Base-by-base conservation (phyloP, 2,113 vertebrate species). In the Corapipo altera region DNA sequence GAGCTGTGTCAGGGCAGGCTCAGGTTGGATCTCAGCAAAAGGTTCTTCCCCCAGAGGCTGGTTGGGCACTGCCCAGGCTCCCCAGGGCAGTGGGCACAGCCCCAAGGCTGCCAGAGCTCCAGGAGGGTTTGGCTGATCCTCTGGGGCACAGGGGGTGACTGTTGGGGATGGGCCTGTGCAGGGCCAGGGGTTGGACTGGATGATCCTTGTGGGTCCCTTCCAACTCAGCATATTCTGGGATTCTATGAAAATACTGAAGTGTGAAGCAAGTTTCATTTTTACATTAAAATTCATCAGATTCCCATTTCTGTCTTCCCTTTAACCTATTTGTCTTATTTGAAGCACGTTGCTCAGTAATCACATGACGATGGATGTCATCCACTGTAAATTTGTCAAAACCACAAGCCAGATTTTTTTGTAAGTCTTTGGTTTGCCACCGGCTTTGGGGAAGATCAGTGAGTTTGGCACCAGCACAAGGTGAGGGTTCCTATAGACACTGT, bases 371-470 rank as follows among this genome's bases (percentile, higher is more conserved):
- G 55, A n/a, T 72, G 16, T 39, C 15, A 27, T 51, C 52, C n/a
- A 39, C 23, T 15, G 6, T 4, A 46, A 52, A 26, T 78, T 35
- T 43, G 35, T 67, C 54, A 69, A 65, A 92, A 52, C 12, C 54
- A 12, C 1, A 6, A 48, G n/a, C 14, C 44, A 41, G 58, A 22
- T 15, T 52, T 72, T 74, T 82, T 48, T n/a, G 18, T 23, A 64
- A 59, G 8, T 41, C 59, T 37, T 37, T 19, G 13, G 8, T 66
- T 88, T 33, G 6, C 16, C 27, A 0, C 37, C 22, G 64, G 8
- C 17, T 69, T 59, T 0, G 0, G 27, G 75, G 32, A 44, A 54
- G n/a, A 12, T 1, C 5, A 19, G 39, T 19, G n/a, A 49, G 12
- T 35, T 69, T 73, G 58, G 33, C 15, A 2, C 13, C 33, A 69